Evolutionary conservation across 2,888 invertebrate genomes (phyloP).

Genomic region (Octodonta nipae): DNA sequence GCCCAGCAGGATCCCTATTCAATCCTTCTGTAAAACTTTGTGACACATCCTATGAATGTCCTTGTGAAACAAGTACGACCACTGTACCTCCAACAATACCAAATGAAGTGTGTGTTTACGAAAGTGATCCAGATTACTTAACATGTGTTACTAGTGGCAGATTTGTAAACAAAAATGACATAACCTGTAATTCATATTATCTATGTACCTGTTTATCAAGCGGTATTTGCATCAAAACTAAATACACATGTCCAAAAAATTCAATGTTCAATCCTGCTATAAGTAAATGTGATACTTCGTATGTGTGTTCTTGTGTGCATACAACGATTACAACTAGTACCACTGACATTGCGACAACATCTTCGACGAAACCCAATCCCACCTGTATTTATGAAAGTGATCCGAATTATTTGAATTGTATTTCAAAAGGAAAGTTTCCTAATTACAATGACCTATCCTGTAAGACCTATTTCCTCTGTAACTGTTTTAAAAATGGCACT

Average conservation of each 20-base stretch:
- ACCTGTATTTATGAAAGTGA: too few relatives aligned
- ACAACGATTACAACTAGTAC: too few relatives aligned
- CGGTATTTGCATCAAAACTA: conserved; percentile 25
- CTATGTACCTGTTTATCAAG: conserved; percentile 16
- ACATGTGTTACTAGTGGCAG: conserved; percentile 30
- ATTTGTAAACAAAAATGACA: conserved; percentile 33
- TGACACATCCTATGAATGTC: conserved; percentile 34
- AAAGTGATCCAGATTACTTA: conserved; percentile 9
- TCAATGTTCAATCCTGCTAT: conserved; percentile 34
- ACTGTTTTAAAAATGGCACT: conserved; percentile 24
- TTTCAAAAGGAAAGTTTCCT: conserved; percentile 12
- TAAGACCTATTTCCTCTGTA: conserved; percentile 35
- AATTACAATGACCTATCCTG: conserved; percentile 18
- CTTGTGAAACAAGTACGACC: conserved; percentile 10
- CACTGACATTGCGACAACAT: too few relatives aligned
- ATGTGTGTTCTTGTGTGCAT: conserved; percentile 30
- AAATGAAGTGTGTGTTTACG: neutral
- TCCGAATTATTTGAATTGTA: conserved; percentile 11
- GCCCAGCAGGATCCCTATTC: conserved; percentile 23
- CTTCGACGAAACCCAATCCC: too few relatives aligned
- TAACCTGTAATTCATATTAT: conserved; percentile 18
- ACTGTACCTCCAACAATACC: neutral
- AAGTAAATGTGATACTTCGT: conserved; percentile 32
- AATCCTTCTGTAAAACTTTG: conserved; percentile 32
- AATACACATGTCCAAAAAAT: conserved; percentile 2